Base-by-base conservation (phyloP, 1,140 invertebrate species). In the Euborellia annulipes region DNA sequence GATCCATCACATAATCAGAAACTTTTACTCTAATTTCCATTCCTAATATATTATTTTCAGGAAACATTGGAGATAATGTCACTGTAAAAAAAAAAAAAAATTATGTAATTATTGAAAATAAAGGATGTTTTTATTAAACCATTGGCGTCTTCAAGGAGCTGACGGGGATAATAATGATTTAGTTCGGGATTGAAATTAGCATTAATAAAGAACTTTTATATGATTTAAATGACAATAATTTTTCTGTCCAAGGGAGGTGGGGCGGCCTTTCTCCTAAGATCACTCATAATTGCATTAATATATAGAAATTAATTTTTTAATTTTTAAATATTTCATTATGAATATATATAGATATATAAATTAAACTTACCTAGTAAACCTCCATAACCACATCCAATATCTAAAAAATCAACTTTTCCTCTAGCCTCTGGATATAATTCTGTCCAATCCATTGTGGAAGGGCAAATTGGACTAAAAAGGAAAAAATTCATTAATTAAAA, bases 1-100 rank as follows among this genome's bases (percentile, higher is more conserved):
- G 75, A 61, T 98, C 91, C 66, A 85, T 83, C 1, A 98, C 96
- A 76, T 96, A 99, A 62, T 98, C 89, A 0, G 91, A 94, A 50
- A 96, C 91, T 73, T 99, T 98, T 0, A 98, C 86, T 46, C 96
- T 72, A 49, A 99, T 98, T 69, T 99, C 96, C 77, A 99, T 79
- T 42, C 96, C 96, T 32, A 99, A 64, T 62, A 96, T 90, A 39
- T 93, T 63, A 34, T 68, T 84, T 1, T 93, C 71, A 13, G 93
- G 91, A 70, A 87, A 98, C 75, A 96, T 78, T 44, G 82, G 66
- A 1, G 91, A 88, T 39, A 99, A 61, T 3, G 82, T 82, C 37
- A 97, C 85, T 88, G 62, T 38, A 70, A 66, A 43, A 43, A 27
- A 27, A 4, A 27, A 6, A 27, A n/a, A n/a, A n/a, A n/a, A n/a